These are phyloP conservation scores for Drosophila parvula DNA, from an alignment of 1,140 invertebrate species.

Conservation along the genomic window DNA sequence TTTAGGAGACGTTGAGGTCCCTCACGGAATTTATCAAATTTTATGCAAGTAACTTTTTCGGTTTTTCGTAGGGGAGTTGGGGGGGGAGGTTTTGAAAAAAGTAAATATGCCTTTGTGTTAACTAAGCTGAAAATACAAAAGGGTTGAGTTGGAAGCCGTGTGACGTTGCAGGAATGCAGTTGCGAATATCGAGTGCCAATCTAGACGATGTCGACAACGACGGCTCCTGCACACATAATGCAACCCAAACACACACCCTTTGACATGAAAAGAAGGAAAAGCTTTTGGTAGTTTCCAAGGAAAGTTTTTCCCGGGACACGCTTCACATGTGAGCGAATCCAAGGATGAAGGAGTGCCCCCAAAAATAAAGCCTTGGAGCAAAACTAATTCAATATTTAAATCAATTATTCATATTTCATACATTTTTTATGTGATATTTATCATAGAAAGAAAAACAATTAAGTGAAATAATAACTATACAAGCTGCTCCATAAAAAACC, in stretches of 20 bases:
- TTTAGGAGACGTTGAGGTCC: conserved; percentile 42
- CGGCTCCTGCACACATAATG: conserved; percentile 45
- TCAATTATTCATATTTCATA: neutral
- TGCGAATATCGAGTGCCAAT: conserved; percentile 70
- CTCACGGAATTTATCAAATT: conserved; percentile 72
- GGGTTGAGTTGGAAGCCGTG: conserved; percentile 12
- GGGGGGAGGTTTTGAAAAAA: neutral
- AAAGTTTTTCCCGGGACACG: conserved; percentile 36
- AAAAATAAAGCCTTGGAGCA: neutral
- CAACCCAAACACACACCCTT: conserved; percentile 24
- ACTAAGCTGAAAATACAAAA: conserved; percentile 72
- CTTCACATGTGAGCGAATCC: conserved; percentile 7
- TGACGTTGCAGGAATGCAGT: conserved; percentile 70
- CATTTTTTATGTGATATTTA: too few relatives aligned
- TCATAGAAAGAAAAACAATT: too few relatives aligned
- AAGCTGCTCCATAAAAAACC: too few relatives aligned
- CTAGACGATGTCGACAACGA: conserved; percentile 52
- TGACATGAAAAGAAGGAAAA: conserved; percentile 39
- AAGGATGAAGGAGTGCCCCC: neutral
- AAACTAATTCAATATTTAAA: neutral
- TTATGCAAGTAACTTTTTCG: conserved; percentile 68
- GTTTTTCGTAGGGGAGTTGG: conserved; percentile 4
- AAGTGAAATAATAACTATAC: too few relatives aligned
- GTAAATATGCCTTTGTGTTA: conserved; percentile 82
- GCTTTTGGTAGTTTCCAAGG: conserved; percentile 36